Evolutionary conservation across 2,888 invertebrate species (phyloP).

Genomic region (Litoditis marina): DNA sequence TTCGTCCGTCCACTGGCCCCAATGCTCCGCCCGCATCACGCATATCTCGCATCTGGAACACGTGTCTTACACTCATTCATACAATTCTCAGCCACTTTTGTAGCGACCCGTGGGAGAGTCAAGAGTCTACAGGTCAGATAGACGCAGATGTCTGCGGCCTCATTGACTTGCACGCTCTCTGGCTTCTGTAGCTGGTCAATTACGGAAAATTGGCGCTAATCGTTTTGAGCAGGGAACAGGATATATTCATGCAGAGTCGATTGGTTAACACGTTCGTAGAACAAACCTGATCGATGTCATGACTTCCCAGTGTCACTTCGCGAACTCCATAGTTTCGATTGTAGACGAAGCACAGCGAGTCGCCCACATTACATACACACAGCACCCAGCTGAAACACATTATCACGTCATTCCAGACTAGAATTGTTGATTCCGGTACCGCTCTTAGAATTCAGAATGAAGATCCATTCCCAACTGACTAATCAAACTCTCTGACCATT

Average conservation of each 20-base stretch:
- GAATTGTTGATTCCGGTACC: too few species aligned
- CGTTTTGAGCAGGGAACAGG: neutral
- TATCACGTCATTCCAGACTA: neutral
- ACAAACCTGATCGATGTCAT: constrained; percentile 74
- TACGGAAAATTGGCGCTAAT: too few species aligned
- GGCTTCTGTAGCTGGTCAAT: too few species aligned
- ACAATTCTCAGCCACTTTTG: neutral
- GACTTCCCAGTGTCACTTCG: constrained; percentile 70
- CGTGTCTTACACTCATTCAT: too few species aligned
- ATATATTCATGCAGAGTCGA: neutral
- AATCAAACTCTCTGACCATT: too few species aligned
- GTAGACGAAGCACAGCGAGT: constrained; percentile 83
- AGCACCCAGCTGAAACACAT: constrained; percentile 69
- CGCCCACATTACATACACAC: constrained; percentile 84
- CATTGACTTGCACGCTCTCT: too few species aligned
- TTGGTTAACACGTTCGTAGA: neutral
- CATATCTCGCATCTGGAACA: constrained; percentile 76
- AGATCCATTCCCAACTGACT: neutral
- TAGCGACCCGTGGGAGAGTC: constrained; percentile 18
- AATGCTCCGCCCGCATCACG: constrained; percentile 82
- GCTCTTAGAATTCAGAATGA: too few species aligned
- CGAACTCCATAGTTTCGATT: constrained; percentile 75
- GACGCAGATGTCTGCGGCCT: too few species aligned
- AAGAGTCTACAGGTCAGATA: too few species aligned
- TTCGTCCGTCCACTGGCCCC: constrained; percentile 80